A percentile compares a stretch with the other conserved stretches of the same genome.
Evolutionary conservation across 2,113 vertebrate species (phyloP).

Genomic region (Eurystomus gularis): DNA sequence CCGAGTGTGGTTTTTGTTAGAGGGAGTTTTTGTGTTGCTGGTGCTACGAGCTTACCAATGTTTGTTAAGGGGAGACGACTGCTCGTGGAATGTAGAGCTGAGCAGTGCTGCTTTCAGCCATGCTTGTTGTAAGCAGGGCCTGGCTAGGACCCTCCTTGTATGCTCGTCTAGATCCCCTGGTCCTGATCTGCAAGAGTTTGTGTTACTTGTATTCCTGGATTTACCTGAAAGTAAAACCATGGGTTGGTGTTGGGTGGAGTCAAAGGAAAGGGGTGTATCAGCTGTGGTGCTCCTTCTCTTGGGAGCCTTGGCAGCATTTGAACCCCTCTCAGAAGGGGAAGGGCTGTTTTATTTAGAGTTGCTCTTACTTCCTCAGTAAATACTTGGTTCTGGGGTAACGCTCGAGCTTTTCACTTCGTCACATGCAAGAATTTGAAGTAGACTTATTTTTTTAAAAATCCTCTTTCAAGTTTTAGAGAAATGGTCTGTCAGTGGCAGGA

Average conservation of each 20-base stretch:
- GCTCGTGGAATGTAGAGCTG: neutral
- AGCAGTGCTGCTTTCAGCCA: neutral
- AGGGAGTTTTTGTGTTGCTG: neutral
- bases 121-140: fast-evolving
- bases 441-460: neutral
- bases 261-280: neutral
- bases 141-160: neutral
- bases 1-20: neutral
- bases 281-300: neutral
- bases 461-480: neutral
- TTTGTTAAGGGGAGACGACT: neutral
- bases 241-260: neutral
- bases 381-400: neutral
- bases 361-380: neutral
- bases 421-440: neutral
- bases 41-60: fast-evolving
- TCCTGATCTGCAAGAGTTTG: neutral
- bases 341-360: neutral
- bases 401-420: neutral
- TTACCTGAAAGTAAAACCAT: neutral
- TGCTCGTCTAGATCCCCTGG: neutral
- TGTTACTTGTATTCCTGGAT: neutral
- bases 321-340: neutral
- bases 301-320: neutral
- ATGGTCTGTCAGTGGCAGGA: neutral